Percentiles rank a stretch among this genome's conserved stretches.
Evolutionary conservation across 2,797 vertebrate species (phyloP).

Genomic region (Graptemys geographica): DNA sequence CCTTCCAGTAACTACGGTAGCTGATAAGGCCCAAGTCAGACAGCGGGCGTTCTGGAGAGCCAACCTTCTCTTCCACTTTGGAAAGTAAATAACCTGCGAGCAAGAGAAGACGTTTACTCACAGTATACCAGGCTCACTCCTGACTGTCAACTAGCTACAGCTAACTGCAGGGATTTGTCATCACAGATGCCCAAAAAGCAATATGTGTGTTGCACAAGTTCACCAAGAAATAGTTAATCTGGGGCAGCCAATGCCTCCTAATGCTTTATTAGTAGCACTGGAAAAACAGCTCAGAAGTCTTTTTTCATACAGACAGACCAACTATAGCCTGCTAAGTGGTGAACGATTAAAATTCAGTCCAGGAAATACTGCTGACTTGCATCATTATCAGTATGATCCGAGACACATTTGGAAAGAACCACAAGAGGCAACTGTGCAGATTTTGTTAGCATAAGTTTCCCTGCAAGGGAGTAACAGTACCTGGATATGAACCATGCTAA

Average conservation of each 20-base stretch:
- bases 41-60: conserved; percentile 93
- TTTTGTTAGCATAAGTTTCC: background rate
- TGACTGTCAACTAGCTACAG: background rate
- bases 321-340: no score
- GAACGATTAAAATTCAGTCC: background rate
- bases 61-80: conserved; percentile 93
- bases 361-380: background rate
- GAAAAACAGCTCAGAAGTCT: background rate
- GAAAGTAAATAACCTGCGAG: conserved; percentile 91
- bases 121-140: background rate
- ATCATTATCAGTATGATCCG: background rate
- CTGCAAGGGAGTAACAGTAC: background rate
- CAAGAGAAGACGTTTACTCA: background rate
- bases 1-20: conserved; percentile 98
- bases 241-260: background rate
- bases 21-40: conserved; percentile 96
- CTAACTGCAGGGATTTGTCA: background rate
- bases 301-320: background rate
- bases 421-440: background rate
- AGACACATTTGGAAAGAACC: background rate
- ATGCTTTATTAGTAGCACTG: background rate
- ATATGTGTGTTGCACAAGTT: background rate
- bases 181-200: background rate
- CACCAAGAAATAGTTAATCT: rapidly evolving
- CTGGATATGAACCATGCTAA: background rate